phyloP scores from a whole-genome alignment of 2,888 invertebrate species.

The Antitype chi region DNA sequence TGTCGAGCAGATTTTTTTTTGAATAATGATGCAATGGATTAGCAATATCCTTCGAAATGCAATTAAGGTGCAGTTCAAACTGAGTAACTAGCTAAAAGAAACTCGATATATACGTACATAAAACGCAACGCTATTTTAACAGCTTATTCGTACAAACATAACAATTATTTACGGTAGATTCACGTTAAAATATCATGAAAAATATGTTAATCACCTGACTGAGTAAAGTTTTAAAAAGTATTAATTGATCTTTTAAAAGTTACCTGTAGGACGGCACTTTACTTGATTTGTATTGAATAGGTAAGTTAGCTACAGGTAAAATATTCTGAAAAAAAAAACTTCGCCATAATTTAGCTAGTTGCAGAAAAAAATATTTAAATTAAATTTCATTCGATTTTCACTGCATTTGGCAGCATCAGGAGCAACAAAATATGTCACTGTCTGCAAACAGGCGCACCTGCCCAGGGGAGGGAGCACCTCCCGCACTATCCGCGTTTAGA shows the following conservation, averaged over 20 bases:
- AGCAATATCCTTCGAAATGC: too few relatives aligned
- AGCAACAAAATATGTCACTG: conserved; percentile 81
- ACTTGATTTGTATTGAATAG: conserved; percentile 7
- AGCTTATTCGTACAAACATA: too few relatives aligned
- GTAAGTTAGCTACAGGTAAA: neutral
- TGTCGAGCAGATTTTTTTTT: too few relatives aligned
- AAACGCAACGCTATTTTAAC: neutral
- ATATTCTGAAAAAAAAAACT: neutral
- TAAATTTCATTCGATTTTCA: conserved; percentile 67
- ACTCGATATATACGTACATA: neutral
- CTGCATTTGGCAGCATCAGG: conserved; percentile 73
- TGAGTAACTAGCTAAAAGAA: neutral
- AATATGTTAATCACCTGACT: neutral
- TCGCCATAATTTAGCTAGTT: conserved; percentile 26
- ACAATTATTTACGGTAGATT: neutral
- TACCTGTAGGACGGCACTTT: neutral
- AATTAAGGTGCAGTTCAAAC: neutral
- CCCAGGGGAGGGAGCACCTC: conserved; percentile 30
- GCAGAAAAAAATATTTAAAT: conserved; percentile 54
- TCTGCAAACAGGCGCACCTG: conserved; percentile 74
- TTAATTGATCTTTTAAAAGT: neutral
- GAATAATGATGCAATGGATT: too few relatives aligned
- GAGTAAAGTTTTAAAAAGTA: neutral
- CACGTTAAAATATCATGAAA: neutral
- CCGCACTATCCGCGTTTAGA: conserved; percentile 51